Evolutionary conservation across 2,797 vertebrate genomes (phyloP), one percentile per base, ranked within the genome.

Genomic region (Numenius phaeopus): DNA sequence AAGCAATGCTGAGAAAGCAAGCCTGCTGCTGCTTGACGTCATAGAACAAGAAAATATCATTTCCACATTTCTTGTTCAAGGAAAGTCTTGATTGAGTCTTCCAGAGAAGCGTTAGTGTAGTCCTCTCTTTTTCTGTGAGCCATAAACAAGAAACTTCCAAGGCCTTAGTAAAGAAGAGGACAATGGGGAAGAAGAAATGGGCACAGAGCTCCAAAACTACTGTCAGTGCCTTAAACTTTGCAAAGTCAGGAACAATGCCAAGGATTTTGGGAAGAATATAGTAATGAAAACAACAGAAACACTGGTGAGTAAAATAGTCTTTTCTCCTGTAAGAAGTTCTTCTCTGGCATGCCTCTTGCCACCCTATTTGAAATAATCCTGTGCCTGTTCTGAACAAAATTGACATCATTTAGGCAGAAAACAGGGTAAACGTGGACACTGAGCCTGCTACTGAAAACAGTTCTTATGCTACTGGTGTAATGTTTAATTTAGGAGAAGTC

Each of bases 251-350:
- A 73, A 13, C 66, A 65, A 6, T 42, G 14, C 37, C 26, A 29
- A 65, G 52, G 26, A 86, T 71, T 87, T 87, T 5, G 61, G 27
- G 40, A 91, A 65, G 47, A 89, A 52, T 67, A 49, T 52, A 83
- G 23, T 89, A 52, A 64, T 52, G 32, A 89, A 87, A 77, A 46
- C 55, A 83, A 9, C 61, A 85, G 22, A 83, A 90, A 39, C 47
- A 42, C 14, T 61, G 92, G 97, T 97, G 92, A 97, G 97, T 92
- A 66, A 34, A 83, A 37, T 58, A 72, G 57, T 58, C 30, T 75
- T 79, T 78, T 95, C 52, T 91, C 9, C 46, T 78, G 22, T 47
- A 39, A 70, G 27, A 39, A 58, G 10, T 87, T 91, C 14, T 87
- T 72, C n/a, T 94, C 39, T 87, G 17, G 39, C 70, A 61, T 83